Evolutionary conservation across 2,888 invertebrate species (phyloP), one percentile per base, ranked within the genome.

Genomic region (Chydorus sphaericus): DNA sequence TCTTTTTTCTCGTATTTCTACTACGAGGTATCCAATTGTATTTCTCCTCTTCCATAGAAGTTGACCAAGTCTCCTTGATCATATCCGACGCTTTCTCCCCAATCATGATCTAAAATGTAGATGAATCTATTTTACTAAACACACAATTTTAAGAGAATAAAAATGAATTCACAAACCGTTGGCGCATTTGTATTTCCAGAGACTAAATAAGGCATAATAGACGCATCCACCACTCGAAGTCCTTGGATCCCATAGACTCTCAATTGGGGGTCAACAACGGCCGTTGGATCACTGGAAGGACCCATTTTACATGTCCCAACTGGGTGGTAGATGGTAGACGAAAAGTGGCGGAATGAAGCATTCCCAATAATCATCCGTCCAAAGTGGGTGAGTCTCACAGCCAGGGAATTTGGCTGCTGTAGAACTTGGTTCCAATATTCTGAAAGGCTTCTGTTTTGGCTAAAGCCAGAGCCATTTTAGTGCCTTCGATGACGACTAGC

Each of bases 311-410:
- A 81, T 0, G 82, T 82, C 0, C 82, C 80, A 18, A 76, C 77
- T 1, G 80, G 81, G 69, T 83, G 82, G 39, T 39, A 39, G 39
- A 39, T 39, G 8, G 39, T 39, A n/a, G n/a, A n/a, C n/a, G n/a
- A n/a, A n/a, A n/a, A n/a, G n/a, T n/a, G n/a, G n/a, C n/a, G n/a
- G 73, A 28, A 88, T 79, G 33, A 77, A 78, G 64, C 90, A 90
- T 59, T 88, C 82, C 87, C 89, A 88, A 61, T 90, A 90, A 30
- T 86, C 85, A 62, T 90, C 89, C 0, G 88, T 87, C 62, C 75
- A 85, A 2, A 75, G 70, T 0, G 82, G 81, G 20, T 86, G 69
- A 64, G 87, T 85, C 63, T 84, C 84, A 67, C 90, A 91, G 60
- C 88, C 88, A 0, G 90, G 90, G 54, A 84, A 67, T 0, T n/a